phyloP scores from a whole-genome alignment of 2,797 vertebrate genomes.

The Artibeus lituratus region DNA sequence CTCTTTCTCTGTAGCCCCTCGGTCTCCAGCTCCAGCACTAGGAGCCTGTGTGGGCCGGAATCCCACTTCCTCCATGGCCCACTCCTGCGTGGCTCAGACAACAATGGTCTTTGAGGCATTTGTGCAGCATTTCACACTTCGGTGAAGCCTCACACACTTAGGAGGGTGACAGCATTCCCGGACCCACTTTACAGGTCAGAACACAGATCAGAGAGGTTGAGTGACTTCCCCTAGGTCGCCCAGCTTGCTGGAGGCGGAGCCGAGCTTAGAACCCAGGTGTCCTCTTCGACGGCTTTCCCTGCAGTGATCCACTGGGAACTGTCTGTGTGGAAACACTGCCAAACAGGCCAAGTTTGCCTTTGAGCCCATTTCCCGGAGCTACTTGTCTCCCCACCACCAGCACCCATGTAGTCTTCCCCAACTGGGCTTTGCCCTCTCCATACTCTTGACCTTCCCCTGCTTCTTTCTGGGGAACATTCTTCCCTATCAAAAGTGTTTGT shows the following conservation, averaged over 20 bases:
- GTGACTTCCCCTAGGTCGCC: background rate
- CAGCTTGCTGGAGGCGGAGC: background rate
- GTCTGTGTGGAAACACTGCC: background rate
- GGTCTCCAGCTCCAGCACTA: background rate
- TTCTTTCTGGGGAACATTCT: background rate
- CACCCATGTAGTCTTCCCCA: background rate
- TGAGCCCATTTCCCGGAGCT: background rate
- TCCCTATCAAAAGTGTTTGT: background rate
- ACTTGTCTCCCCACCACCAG: background rate
- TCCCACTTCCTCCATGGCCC: background rate
- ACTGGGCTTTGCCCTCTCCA: background rate
- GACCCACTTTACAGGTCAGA: background rate
- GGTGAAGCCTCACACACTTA: background rate
- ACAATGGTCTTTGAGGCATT: no score
- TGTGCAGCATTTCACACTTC: background rate
- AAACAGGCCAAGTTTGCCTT: background rate
- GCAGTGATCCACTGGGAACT: rapidly evolving
- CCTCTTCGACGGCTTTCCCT: background rate
- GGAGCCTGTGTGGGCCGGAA: background rate
- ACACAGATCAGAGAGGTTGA: background rate
- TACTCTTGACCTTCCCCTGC: background rate
- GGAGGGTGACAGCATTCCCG: background rate
- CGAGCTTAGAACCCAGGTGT: background rate
- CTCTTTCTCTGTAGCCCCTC: background rate
- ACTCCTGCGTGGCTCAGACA: background rate